A percentile compares a stretch with the other conserved stretches of the same genome.
phyloP scores from a whole-genome alignment of 2,113 vertebrate genomes.

The Heterochromis multidens region DNA sequence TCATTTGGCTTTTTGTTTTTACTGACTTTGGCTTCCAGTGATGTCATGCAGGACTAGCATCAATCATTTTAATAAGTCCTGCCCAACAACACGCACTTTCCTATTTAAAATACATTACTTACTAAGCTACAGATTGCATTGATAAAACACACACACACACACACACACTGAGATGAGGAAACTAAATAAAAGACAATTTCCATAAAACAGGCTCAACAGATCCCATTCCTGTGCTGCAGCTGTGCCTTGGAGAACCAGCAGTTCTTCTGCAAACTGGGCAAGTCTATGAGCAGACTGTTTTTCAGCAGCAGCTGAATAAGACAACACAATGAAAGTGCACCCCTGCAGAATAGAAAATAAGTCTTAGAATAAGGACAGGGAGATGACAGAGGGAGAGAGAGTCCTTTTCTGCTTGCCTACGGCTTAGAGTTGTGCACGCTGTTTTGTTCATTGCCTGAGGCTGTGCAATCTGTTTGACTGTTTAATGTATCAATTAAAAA shows the following conservation, averaged over 20 bases:
- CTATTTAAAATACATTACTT: neutral
- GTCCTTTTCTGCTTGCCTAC: neutral
- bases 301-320: neutral
- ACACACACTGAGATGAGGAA: neutral
- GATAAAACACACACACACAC: too few relatives aligned
- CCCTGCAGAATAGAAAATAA: neutral
- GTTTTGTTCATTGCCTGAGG: neutral
- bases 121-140: neutral
- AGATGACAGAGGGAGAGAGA: neutral
- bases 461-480: neutral
- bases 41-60: neutral
- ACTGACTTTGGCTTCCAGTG: neutral
- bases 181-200: neutral
- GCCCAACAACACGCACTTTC: neutral
- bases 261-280: neutral
- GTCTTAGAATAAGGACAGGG: neutral
- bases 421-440: neutral
- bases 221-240: neutral
- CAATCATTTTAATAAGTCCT: neutral
- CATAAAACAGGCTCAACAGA: neutral
- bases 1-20: too few relatives aligned
- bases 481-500: slow-evolving; percentile 2
- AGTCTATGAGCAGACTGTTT: neutral
- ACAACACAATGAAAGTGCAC: neutral
- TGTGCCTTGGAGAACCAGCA: neutral